A percentile compares a stretch with the other conserved stretches of the same genome.
Evolutionary conservation across 2,113 vertebrate genomes (phyloP).

Genomic region (Marmota flaviventris): DNA sequence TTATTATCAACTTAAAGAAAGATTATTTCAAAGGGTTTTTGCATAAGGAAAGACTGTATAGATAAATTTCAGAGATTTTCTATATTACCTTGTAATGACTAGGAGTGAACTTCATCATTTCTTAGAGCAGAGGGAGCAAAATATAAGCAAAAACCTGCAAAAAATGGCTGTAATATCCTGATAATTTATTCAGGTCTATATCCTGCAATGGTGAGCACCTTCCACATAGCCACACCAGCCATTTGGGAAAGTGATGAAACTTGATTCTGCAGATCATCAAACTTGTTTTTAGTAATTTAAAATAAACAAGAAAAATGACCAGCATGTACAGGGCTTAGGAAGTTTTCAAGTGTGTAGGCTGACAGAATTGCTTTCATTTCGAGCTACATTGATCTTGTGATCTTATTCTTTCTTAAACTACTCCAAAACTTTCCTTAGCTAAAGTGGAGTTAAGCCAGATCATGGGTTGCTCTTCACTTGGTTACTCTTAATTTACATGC

Average conservation of each 20-base stretch:
- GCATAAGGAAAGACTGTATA: not conserved
- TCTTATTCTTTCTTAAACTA: not conserved
- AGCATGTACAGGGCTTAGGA: not conserved
- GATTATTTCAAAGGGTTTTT: no score
- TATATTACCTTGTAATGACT: not conserved
- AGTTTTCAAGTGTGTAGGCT: not conserved
- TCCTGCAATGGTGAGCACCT: not conserved
- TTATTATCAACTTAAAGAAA: conserved; percentile 13
- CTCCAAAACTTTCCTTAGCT: not conserved
- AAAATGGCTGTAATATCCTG: not conserved
- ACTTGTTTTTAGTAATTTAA: not conserved
- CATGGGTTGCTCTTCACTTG: not conserved
- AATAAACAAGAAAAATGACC: not conserved
- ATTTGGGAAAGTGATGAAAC: not conserved
- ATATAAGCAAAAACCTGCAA: not conserved
- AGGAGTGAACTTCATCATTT: not conserved
- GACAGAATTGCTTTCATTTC: not conserved
- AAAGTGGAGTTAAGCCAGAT: not conserved
- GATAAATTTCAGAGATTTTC: not conserved
- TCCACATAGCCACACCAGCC: not conserved
- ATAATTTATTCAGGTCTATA: not conserved
- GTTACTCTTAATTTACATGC: not conserved
- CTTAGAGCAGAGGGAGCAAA: not conserved
- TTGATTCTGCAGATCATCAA: not conserved
- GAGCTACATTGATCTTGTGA: not conserved